These are phyloP conservation scores for Calliopsis andreniformis DNA, from an alignment of 1,140 invertebrate genomes.

Conservation along the genomic window DNA sequence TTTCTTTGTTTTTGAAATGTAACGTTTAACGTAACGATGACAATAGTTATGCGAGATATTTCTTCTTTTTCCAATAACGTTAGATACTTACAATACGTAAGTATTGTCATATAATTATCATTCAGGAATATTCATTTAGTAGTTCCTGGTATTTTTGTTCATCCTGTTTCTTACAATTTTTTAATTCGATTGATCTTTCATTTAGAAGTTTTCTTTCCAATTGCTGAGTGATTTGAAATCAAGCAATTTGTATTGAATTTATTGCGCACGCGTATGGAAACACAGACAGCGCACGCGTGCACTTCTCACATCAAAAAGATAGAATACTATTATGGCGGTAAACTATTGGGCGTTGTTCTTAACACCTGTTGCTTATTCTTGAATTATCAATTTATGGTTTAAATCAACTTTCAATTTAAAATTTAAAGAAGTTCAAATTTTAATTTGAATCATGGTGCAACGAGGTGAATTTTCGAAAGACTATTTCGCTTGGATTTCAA, in stretches of 20 bases:
- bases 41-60: too few species aligned
- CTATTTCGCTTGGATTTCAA: background rate
- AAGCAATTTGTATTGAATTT: too few species aligned
- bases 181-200: too few species aligned
- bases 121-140: background rate
- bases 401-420: background rate
- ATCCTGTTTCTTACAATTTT: too few species aligned
- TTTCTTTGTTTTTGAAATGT: too few species aligned
- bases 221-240: too few species aligned
- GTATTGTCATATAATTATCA: background rate
- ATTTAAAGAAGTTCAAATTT: background rate
- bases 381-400: background rate
- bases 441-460: conserved; percentile 19
- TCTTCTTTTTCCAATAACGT: too few species aligned
- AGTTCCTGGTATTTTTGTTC: too few species aligned
- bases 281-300: background rate
- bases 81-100: background rate
- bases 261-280: background rate
- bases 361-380: conserved; percentile 37
- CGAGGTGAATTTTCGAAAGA: background rate
- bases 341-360: conserved; percentile 35
- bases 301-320: background rate
- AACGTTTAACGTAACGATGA: too few species aligned
- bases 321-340: conserved; percentile 18
- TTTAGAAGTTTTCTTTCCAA: too few species aligned